Conservation (phyloP, 2,113 vertebrate species). For the Tenebrosternarchus preto region DNA sequence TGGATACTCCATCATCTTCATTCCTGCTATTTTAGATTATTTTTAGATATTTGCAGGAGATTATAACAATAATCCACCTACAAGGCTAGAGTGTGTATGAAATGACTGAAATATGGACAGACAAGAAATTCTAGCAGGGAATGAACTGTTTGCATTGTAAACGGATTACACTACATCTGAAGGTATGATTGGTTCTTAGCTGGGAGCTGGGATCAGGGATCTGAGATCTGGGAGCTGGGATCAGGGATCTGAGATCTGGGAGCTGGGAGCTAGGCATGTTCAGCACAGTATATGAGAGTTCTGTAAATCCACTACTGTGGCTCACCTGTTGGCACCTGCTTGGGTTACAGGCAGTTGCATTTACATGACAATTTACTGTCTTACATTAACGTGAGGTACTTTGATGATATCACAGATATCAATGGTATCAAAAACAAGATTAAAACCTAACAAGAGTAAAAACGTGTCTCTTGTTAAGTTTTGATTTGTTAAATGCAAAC, state of each 20-base stretch:
- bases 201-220: neutral
- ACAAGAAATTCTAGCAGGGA: slow-evolving; percentile 2
- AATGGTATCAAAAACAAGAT: too few species aligned
- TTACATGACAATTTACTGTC: neutral
- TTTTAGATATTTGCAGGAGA: slow-evolving; percentile 22
- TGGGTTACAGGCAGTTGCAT: neutral
- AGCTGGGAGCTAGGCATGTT: neutral
- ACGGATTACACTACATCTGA: neutral
- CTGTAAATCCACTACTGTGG: neutral
- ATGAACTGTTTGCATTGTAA: slow-evolving; percentile 11
- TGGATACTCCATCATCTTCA: slow-evolving; percentile 15
- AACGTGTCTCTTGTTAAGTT: neutral
- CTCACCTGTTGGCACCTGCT: neutral
- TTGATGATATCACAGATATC: too few species aligned
- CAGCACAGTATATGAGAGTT: neutral
- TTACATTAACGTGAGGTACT: neutral
- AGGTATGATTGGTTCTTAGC: slow-evolving; percentile 27
- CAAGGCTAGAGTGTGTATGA: slow-evolving; percentile 3
- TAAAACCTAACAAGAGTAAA: neutral
- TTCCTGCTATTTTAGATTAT: slow-evolving; percentile 28
- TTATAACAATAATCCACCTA: slow-evolving; percentile 40
- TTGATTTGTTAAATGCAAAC: neutral
- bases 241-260: slow-evolving; percentile 23
- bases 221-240: slow-evolving; percentile 19
- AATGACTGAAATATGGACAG: slow-evolving; percentile 6